Percentiles rank a stretch among this genome's conserved stretches.
phyloP scores from a whole-genome alignment of 1,140 invertebrate genomes.

The Sipha flava region DNA sequence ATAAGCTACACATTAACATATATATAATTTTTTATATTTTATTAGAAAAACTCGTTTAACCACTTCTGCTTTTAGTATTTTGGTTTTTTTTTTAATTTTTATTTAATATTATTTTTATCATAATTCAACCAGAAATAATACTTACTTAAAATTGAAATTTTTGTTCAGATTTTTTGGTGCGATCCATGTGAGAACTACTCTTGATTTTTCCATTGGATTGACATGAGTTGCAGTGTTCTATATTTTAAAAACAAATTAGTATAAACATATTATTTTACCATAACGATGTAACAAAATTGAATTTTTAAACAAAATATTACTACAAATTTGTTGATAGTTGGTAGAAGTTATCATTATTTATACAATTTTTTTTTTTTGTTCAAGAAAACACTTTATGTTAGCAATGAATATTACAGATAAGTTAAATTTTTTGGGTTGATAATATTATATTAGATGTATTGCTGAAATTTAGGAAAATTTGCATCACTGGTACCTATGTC shows the following conservation, averaged over 20 bases:
- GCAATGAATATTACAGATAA: too few relatives aligned
- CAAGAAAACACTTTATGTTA: too few relatives aligned
- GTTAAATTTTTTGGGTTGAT: too few relatives aligned
- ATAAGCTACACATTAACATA: neutral
- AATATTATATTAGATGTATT: too few relatives aligned
- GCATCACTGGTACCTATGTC: too few relatives aligned
- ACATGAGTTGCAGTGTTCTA: slow-evolving; percentile 45
- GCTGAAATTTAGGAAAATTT: too few relatives aligned
- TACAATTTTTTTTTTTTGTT: too few relatives aligned
- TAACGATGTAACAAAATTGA: too few relatives aligned
- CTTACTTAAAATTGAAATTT: slow-evolving; percentile 43
- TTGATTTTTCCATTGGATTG: slow-evolving; percentile 40
- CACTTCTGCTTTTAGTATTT: neutral
- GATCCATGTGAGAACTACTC: slow-evolving; percentile 41
- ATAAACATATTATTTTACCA: neutral
- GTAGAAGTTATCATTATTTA: too few relatives aligned
- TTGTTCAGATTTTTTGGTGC: slow-evolving; percentile 43
- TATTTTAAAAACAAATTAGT: slow-evolving; percentile 10
- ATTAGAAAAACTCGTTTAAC: neutral
- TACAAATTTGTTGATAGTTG: too few relatives aligned
- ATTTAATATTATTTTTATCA: too few relatives aligned
- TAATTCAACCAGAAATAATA: neutral
- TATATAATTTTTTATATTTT: neutral
- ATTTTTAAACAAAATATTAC: too few relatives aligned
- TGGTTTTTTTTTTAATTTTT: neutral